Evolutionary conservation across 1,140 invertebrate genomes (phyloP), one percentile per base, ranked within the genome.

Genomic region (Heliothis subflexa): DNA sequence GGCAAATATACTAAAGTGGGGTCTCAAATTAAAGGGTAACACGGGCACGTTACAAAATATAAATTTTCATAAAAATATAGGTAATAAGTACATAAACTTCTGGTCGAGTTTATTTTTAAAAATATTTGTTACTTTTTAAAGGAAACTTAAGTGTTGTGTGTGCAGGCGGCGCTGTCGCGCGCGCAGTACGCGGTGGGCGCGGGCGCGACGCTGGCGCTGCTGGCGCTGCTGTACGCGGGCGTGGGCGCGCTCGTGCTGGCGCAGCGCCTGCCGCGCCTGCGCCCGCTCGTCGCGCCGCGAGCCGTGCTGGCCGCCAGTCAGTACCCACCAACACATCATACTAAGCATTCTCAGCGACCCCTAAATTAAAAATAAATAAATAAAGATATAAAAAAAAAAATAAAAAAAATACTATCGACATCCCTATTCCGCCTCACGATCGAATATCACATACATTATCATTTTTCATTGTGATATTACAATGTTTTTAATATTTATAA

Each of bases 181-280:
- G 55, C 47, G 66, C 90, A 92, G 86, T 93, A 92, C 86, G 81
- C 76, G 64, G 75, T 85, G 70, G 91, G 87, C n/a, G 78, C 75
- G 28, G 83, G 33, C 21, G 85, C 76, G 33, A 86, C 88, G 78
- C 68, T 89, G 70, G 85, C 68, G 28, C 13, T 93, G 74, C 89
- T 93, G 85, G 80, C 86, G 71, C n/a, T 70, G 14, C 91, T 93
- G 86, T 93, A 92, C 88, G 77, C 81, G 79, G 73, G 73, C 64
- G 89, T 90, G 82, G 86, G 81, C 13, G 84, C 73, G 77, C 82
- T 91, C 12, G 87, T 93, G 83, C 81, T 88, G 84, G 86, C 86
- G 72, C 91, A 89, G 80, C 89, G 90, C 79, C 89, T 86, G 88
- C 77, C 85, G 68, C 77, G 81, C 28, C 86, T 88, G 80, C 83